Conservation (phyloP, 2,797 vertebrate species). For the Avahi laniger region DNA sequence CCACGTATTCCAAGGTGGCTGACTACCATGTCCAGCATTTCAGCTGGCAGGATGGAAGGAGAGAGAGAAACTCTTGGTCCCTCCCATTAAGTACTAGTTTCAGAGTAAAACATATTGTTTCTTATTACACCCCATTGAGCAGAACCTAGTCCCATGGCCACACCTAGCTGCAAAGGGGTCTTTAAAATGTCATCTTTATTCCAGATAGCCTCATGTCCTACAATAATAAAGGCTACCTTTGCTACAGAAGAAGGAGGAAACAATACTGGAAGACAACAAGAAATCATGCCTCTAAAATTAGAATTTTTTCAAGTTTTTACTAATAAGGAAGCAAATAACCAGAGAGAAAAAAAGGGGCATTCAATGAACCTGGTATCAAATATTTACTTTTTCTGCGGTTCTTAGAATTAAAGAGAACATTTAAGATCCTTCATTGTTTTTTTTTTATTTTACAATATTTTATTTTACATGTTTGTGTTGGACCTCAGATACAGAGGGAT, state of each 20-base stretch:
- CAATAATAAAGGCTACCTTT: not conserved
- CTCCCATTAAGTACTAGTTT: not conserved
- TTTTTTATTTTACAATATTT: not conserved
- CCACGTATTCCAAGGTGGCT: not conserved
- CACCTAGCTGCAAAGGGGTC: not conserved
- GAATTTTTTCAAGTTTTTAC: not conserved
- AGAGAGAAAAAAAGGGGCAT: not conserved
- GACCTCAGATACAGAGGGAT: not conserved
- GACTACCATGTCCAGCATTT: no score
- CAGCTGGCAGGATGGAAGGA: not conserved
- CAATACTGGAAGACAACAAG: not conserved
- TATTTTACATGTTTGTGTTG: not conserved
- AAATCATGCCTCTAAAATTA: not conserved
- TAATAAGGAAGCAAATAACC: not conserved
- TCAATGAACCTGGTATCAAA: not conserved
- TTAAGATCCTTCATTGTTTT: not conserved
- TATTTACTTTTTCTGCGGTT: not conserved
- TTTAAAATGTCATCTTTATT: constrained; percentile 15
- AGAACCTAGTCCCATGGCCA: not conserved
- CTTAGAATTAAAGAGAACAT: not conserved
- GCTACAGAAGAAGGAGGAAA: not conserved
- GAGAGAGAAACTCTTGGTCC: not conserved
- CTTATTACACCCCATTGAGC: not conserved
- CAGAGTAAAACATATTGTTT: not conserved
- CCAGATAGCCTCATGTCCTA: not conserved